Evolutionary conservation across 2,888 invertebrate genomes (phyloP).

Genomic region (Polydrusus tereticollis): DNA sequence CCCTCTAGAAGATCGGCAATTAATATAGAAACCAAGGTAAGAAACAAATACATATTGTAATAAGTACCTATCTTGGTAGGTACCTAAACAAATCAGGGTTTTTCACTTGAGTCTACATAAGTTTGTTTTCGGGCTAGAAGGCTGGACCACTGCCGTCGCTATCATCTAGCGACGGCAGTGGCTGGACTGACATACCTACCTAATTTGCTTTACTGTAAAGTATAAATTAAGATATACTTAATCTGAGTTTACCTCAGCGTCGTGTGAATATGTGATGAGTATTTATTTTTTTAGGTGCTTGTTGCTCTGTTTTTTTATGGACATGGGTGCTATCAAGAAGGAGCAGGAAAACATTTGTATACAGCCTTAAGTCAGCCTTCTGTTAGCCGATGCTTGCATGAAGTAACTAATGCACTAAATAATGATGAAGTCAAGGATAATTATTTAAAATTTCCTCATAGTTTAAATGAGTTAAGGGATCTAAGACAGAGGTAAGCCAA

Average conservation of each 20-base stretch:
- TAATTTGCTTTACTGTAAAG: too few relatives aligned
- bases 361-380: neutral
- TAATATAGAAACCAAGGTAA: neutral
- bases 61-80: neutral
- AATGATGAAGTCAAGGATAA: neutral
- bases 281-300: neutral
- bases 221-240: neutral
- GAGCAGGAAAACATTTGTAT: neutral
- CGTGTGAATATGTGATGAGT: neutral
- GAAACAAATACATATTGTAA: neutral
- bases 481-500: neutral
- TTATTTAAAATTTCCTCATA: neutral
- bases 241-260: neutral
- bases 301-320: too few relatives aligned
- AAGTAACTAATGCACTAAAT: neutral
- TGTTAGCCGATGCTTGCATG: neutral
- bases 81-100: neutral
- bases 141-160: too few relatives aligned
- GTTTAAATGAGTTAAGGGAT: neutral
- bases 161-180: too few relatives aligned
- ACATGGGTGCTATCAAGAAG: too few relatives aligned
- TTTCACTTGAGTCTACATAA: neutral
- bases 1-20: neutral
- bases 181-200: too few relatives aligned
- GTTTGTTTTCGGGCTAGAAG: too few relatives aligned